Evolutionary conservation across 2,888 invertebrate genomes (phyloP).

Genomic region (Abscondita cerata): DNA sequence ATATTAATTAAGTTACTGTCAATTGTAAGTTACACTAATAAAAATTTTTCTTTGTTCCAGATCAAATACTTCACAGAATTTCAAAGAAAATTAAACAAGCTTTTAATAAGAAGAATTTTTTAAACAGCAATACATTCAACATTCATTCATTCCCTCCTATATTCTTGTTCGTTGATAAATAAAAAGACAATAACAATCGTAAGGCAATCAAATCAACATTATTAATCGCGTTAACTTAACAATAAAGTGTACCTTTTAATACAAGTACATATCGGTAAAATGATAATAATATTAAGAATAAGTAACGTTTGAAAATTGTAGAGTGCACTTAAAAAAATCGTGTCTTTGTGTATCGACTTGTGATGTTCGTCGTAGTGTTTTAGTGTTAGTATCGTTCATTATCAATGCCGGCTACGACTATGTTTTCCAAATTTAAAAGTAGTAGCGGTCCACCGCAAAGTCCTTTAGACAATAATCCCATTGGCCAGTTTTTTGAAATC

Average conservation of each 20-base stretch:
- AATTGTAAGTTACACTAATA: no score
- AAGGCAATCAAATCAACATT: slow-evolving; percentile 9
- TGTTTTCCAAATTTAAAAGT: slow-evolving; percentile 79
- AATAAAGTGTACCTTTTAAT: slow-evolving; percentile 7
- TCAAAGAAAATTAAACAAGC: no score
- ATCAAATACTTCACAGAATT: no score
- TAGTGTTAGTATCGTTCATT: slow-evolving; percentile 18
- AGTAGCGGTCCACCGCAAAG: slow-evolving; percentile 62
- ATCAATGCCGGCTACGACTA: slow-evolving; percentile 61
- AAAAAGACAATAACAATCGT: no score
- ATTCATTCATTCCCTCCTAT: no score
- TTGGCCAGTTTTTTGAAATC: slow-evolving; percentile 86
- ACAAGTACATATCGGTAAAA: slow-evolving; percentile 7
- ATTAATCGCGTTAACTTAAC: neutral
- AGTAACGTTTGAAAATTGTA: neutral
- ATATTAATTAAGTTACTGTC: no score
- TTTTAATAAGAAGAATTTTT: no score
- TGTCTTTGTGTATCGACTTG: neutral
- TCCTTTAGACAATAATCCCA: slow-evolving; percentile 79
- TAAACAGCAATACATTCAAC: no score
- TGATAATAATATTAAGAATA: slow-evolving; percentile 7
- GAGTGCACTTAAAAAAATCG: slow-evolving; percentile 5
- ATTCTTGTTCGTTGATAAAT: no score
- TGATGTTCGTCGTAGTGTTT: slow-evolving; percentile 12
- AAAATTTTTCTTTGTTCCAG: no score